Conservation (phyloP, 1,140 invertebrate species). For the Drosophila pectinifera region DNA sequence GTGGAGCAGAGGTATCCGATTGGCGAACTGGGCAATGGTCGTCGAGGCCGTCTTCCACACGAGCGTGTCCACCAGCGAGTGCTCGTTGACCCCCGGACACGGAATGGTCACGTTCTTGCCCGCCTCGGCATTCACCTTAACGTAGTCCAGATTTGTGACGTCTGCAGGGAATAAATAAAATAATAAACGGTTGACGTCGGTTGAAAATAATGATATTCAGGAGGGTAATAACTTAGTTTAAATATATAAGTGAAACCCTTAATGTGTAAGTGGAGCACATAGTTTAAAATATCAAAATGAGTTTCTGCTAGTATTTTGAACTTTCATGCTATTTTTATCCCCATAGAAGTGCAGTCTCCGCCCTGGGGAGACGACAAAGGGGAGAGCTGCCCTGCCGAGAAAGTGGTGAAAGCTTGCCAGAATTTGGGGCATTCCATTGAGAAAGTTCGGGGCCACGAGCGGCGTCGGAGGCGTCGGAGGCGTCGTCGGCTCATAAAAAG, state of each 20-base stretch:
- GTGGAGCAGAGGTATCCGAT: constrained; percentile 82
- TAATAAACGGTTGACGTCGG: constrained; percentile 19
- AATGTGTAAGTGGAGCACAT: no score
- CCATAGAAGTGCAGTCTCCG: constrained; percentile 4
- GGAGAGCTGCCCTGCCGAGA: background rate
- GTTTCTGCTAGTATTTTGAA: background rate
- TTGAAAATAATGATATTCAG: no score
- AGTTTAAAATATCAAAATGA: background rate
- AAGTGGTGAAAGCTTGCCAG: constrained; percentile 24
- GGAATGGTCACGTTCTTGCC: constrained; percentile 88
- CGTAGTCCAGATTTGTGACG: constrained; percentile 86
- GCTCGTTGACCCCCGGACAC: constrained; percentile 89
- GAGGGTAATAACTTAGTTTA: no score
- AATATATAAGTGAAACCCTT: no score
- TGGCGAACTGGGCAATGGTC: constrained; percentile 84
- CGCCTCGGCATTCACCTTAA: constrained; percentile 87
- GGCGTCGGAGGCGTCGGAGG: constrained; percentile 6
- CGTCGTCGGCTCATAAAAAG: constrained; percentile 18
- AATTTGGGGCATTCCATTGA: constrained; percentile 60
- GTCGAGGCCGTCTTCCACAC: constrained; percentile 87
- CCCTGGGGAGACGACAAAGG: background rate
- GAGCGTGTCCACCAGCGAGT: constrained; percentile 87
- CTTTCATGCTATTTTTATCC: background rate
- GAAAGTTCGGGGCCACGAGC: constrained; percentile 36
- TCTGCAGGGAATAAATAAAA: constrained; percentile 78